These are phyloP conservation scores for Thalassarche chlororhynchos DNA, from an alignment of 2,113 vertebrate species.

Conservation along the genomic window DNA sequence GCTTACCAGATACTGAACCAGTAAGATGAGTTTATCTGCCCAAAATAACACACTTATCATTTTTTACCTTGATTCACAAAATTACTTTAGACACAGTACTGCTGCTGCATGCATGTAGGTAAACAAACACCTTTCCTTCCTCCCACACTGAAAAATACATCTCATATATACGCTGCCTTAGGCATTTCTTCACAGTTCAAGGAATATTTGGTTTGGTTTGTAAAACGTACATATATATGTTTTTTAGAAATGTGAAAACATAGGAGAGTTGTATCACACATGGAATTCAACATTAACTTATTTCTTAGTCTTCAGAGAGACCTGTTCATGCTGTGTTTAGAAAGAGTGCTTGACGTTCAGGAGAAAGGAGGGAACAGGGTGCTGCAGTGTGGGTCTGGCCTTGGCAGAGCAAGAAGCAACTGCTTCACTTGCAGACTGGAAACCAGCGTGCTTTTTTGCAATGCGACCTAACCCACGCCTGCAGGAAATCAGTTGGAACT, in stretches of 20 bases:
- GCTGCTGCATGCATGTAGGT: not conserved
- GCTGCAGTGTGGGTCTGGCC: not conserved
- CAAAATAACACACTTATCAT: fast-evolving
- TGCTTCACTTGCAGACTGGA: not conserved
- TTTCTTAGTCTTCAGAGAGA: not conserved
- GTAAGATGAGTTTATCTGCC: not conserved
- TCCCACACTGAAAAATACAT: not conserved
- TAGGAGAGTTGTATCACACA: not conserved
- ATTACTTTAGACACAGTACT: not conserved
- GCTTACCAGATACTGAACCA: not conserved
- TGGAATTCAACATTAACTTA: not conserved
- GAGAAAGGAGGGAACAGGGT: not conserved
- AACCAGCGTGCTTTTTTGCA: not conserved
- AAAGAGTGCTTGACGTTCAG: not conserved
- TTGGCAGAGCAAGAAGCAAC: not conserved
- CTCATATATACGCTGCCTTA: not conserved
- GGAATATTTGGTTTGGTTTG: not conserved
- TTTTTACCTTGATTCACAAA: not conserved
- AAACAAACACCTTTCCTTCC: not conserved
- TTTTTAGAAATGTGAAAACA: not conserved
- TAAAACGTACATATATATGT: not conserved
- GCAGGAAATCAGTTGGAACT: not conserved
- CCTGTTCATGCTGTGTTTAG: not conserved
- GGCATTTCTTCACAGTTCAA: not conserved
- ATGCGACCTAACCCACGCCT: not conserved